Conservation (phyloP, 1,140 invertebrate genomes). For the Eueides isabella region DNA sequence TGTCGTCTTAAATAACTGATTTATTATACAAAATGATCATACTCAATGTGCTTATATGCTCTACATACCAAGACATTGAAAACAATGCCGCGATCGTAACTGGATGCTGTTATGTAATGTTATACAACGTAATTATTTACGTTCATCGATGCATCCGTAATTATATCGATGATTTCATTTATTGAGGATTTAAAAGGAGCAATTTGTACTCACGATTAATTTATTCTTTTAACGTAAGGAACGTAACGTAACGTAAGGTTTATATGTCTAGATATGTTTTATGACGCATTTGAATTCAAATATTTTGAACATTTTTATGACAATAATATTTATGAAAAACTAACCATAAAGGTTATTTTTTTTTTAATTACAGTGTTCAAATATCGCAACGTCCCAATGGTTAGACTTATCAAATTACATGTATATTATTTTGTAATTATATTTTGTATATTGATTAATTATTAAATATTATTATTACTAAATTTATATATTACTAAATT, state of each 20-base stretch:
- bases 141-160: constrained; percentile 26
- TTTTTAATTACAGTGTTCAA: no score
- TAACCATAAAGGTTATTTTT: no score
- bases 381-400: no score
- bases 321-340: no score
- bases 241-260: background rate
- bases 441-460: no score
- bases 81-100: constrained; percentile 31
- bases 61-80: constrained; percentile 38
- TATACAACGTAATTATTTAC: constrained; percentile 30
- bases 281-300: background rate
- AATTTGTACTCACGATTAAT: background rate
- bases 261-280: background rate
- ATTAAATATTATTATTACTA: no score
- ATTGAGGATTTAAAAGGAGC: constrained; percentile 1
- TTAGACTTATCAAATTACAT: no score
- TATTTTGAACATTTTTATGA: no score
- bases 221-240: background rate
- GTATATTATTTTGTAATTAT: no score
- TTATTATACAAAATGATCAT: background rate
- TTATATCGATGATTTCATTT: constrained; percentile 29
- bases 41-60: constrained; percentile 23
- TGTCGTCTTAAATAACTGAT: background rate
- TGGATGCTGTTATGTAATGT: constrained; percentile 33
- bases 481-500: no score